These are phyloP conservation scores for Glandiceps talaboti DNA, from an alignment of 53 echinoderm and acorn worm species.

Conservation along the genomic window DNA sequence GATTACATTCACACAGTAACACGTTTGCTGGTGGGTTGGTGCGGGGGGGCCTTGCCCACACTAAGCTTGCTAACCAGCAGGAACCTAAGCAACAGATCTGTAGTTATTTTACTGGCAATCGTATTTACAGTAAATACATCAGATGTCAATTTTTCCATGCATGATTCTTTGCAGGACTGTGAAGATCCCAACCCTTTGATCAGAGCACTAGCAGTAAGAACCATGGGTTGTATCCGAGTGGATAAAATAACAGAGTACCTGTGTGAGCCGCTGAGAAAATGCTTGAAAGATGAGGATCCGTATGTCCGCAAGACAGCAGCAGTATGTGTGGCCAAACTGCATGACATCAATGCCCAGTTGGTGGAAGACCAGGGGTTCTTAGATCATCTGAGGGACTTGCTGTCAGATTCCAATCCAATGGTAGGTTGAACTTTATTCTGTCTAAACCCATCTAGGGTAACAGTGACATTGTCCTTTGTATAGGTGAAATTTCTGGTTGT, in stretches of 20 bases:
- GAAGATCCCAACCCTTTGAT: constrained; percentile 90
- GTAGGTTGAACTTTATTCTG: too few species aligned
- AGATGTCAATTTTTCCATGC: too few species aligned
- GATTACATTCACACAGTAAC: too few species aligned
- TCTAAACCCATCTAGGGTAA: too few species aligned
- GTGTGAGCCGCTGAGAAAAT: constrained; percentile 89
- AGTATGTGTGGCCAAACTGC: constrained; percentile 93
- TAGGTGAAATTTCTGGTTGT: too few species aligned
- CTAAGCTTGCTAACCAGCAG: background rate
- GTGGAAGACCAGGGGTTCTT: constrained; percentile 97
- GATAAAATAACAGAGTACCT: constrained; percentile 98
- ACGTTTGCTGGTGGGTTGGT: too few species aligned
- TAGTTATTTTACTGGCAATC: too few species aligned
- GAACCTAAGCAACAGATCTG: too few species aligned
- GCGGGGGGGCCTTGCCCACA: too few species aligned
- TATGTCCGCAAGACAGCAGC: constrained; percentile 98
- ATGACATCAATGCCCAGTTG: constrained; percentile 88
- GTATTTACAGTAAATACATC: too few species aligned
- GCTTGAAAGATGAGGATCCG: constrained; percentile 93
- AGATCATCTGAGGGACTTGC: constrained; percentile 72
- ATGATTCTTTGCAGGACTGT: constrained; percentile 65
- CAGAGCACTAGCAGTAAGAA: constrained; percentile 85
- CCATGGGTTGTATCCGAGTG: constrained; percentile 98
- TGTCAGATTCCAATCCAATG: constrained; percentile 93
- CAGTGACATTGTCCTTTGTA: too few species aligned